A percentile compares a stretch with the other conserved stretches of the same genome.
Conservation (phyloP, 92 coral and sea anemone species). For the Bergia sp. region DNA sequence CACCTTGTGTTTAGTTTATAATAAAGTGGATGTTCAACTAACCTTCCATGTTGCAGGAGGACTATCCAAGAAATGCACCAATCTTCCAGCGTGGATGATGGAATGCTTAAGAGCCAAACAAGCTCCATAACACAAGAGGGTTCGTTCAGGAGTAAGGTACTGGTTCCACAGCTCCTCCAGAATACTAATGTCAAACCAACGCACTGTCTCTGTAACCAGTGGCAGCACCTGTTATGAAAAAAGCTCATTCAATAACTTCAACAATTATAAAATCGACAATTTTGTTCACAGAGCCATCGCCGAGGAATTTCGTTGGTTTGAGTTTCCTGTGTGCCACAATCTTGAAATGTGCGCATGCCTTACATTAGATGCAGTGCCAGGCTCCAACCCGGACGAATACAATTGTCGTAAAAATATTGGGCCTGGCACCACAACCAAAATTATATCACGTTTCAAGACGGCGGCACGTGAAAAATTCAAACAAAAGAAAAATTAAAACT, state of each 20-base stretch:
- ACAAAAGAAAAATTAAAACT: too few species aligned
- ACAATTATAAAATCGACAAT: neutral
- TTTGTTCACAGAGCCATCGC: too few species aligned
- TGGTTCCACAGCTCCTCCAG: conserved; percentile 86
- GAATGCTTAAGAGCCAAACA: conserved; percentile 88
- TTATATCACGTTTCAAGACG: neutral
- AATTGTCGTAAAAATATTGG: too few species aligned
- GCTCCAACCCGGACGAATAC: neutral
- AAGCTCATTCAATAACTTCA: neutral
- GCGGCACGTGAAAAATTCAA: neutral
- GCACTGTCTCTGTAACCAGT: conserved; percentile 84
- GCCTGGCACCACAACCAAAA: too few species aligned
- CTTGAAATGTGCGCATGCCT: too few species aligned
- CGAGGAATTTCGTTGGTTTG: too few species aligned
- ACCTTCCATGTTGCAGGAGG: conserved; percentile 99
- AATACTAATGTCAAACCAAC: conserved; percentile 94
- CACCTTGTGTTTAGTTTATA: neutral
- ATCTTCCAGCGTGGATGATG: conserved; percentile 86
- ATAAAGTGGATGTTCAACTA: neutral
- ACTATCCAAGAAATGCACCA: conserved; percentile 86
- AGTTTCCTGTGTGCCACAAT: too few species aligned
- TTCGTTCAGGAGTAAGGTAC: conserved; percentile 72
- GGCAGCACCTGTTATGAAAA: conserved; percentile 74
- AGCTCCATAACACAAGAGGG: conserved; percentile 86
- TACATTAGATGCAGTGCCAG: too few species aligned